A percentile compares a stretch with the other conserved stretches of the same genome.
Conservation (phyloP, 2,888 invertebrate species). For the Crepidodera aurea region DNA sequence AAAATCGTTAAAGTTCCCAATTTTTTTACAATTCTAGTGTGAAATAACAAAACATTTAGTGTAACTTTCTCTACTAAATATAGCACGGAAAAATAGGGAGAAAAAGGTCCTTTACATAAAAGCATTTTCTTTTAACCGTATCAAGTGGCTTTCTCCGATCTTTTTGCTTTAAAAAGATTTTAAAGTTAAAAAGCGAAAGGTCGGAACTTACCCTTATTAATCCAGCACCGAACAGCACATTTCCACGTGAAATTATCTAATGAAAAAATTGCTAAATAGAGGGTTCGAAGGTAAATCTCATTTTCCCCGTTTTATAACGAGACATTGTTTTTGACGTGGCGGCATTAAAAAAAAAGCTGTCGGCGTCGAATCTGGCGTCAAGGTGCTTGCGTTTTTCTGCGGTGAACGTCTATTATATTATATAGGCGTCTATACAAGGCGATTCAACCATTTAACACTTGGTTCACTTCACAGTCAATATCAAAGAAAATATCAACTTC, state of each 20-base stretch:
- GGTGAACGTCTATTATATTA: slow-evolving; percentile 9
- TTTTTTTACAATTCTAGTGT: too few relatives aligned
- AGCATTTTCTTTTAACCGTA: background rate
- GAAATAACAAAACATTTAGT: too few relatives aligned
- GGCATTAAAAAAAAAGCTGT: slow-evolving; percentile 55
- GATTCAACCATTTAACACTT: too few relatives aligned
- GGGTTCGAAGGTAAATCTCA: slow-evolving; percentile 49
- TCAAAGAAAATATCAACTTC: too few relatives aligned
- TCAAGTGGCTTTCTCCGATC: background rate
- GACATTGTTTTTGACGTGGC: slow-evolving; percentile 59
- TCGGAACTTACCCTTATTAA: slow-evolving; percentile 15
- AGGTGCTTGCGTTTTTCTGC: slow-evolving; percentile 62
- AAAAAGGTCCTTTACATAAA: background rate
- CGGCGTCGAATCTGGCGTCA: slow-evolving; percentile 46
- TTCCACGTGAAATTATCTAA: slow-evolving; percentile 39
- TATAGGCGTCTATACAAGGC: background rate
- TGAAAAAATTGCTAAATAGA: slow-evolving; percentile 40
- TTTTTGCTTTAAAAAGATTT: slow-evolving; percentile 6
- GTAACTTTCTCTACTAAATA: too few relatives aligned
- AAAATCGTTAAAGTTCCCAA: too few relatives aligned
- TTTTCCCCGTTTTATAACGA: slow-evolving; percentile 50
- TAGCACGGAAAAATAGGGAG: too few relatives aligned
- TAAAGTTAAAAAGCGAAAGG: slow-evolving; percentile 6
- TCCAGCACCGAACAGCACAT: slow-evolving; percentile 20
- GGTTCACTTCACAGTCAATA: too few relatives aligned